These are phyloP conservation scores for Triplophysa dalaica DNA, from an alignment of 2,113 vertebrate species.

Conservation along the genomic window DNA sequence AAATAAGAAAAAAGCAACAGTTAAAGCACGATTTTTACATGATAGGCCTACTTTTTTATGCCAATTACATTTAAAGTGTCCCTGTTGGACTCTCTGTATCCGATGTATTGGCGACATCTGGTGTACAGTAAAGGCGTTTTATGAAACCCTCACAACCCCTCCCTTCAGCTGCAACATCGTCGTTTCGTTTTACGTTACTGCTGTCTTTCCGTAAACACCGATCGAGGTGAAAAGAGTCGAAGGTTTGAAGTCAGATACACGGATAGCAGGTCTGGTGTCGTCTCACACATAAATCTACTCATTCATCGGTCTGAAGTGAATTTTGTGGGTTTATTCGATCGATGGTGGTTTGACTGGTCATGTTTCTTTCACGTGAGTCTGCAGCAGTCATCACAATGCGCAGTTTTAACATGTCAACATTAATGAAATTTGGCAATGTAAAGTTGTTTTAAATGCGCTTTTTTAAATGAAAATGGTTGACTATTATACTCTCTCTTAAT, in stretches of 20 bases:
- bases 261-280: not conserved
- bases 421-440: not conserved
- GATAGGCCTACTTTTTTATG: no score
- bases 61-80: no score
- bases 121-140: not conserved
- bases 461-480: no score
- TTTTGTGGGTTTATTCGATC: not conserved
- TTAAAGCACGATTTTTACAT: no score
- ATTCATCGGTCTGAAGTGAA: no score
- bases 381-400: constrained; percentile 1
- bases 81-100: no score
- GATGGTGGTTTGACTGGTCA: not conserved
- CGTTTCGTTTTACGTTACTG: not conserved
- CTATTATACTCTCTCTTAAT: no score
- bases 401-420: not conserved
- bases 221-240: not conserved
- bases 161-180: not conserved
- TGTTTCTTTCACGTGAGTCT: constrained; percentile 28
- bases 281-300: not conserved
- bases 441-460: no score
- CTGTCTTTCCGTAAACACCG: constrained; percentile 13
- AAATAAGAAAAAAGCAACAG: no score
- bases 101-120: not conserved
- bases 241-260: not conserved
- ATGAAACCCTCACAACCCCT: not conserved